phyloP scores from a whole-genome alignment of 2,797 vertebrate genomes.

The Scolopax bukidnonensis region DNA sequence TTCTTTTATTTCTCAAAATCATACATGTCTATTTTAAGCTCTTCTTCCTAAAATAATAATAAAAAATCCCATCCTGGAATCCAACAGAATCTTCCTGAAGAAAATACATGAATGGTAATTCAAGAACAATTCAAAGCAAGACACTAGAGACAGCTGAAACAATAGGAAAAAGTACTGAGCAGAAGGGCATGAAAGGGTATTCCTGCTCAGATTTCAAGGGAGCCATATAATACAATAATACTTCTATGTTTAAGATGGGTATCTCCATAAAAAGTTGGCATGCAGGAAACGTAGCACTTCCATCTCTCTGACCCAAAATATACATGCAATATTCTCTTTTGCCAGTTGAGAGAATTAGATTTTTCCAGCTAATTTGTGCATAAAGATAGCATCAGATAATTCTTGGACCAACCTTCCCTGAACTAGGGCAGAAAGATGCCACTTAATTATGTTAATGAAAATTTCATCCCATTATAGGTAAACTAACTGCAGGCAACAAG shows the following conservation, averaged over 20 bases:
- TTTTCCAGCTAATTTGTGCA: neutral
- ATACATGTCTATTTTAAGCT: conserved; percentile 12
- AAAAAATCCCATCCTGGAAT: neutral
- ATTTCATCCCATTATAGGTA: neutral
- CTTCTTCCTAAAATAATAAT: conserved; percentile 17
- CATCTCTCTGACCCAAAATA: neutral
- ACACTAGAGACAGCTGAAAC: conserved; percentile 27
- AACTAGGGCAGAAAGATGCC: neutral
- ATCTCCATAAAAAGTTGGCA: neutral
- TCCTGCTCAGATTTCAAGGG: neutral
- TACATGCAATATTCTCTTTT: neutral
- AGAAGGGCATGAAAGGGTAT: neutral
- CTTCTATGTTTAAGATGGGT: neutral
- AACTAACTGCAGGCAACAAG: neutral
- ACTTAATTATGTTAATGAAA: neutral
- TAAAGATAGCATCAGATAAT: neutral
- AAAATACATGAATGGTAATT: conserved; percentile 21
- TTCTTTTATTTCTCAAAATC: conserved; percentile 29
- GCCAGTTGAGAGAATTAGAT: neutral
- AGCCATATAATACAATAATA: neutral
- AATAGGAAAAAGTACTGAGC: neutral
- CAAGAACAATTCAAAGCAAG: neutral
- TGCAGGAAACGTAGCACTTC: neutral
- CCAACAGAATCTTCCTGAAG: conserved; percentile 17
- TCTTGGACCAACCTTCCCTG: neutral